Percentiles rank a stretch among this genome's conserved stretches.
These are phyloP conservation scores for Ptyas mucosa DNA, from an alignment of 2,113 vertebrate species.

Conservation along the genomic window DNA sequence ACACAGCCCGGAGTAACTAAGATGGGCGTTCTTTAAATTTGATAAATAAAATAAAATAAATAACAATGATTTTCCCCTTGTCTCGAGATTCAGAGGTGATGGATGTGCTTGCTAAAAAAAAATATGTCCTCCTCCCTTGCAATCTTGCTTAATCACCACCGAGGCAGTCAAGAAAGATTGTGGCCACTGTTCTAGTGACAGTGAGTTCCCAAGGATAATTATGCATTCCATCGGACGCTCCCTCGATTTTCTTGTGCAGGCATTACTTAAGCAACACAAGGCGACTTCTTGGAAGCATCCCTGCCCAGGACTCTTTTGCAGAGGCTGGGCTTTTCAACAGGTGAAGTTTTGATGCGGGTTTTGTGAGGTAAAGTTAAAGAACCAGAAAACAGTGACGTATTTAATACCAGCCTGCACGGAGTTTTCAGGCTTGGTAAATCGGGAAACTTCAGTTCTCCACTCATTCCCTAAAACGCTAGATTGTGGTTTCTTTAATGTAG, in stretches of 20 bases:
- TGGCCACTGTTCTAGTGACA: background rate
- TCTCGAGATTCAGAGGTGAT: fast-evolving
- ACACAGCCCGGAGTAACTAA: background rate
- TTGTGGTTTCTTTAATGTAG: background rate
- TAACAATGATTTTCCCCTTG: background rate
- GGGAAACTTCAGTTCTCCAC: background rate
- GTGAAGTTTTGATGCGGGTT: background rate
- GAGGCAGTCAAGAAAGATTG: background rate
- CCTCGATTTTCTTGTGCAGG: background rate
- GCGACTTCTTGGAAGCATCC: background rate
- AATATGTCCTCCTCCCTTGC: background rate
- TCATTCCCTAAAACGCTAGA: background rate
- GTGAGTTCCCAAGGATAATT: background rate
- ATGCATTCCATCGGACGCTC: background rate
- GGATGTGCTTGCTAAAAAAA: background rate
- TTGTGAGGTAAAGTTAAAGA: background rate
- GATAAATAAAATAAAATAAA: too few species aligned
- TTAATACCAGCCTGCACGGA: background rate
- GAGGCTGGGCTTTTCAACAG: background rate
- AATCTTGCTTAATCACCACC: background rate
- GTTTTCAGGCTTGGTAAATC: background rate
- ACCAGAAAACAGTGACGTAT: too few species aligned
- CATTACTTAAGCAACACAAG: background rate
- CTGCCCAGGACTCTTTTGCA: background rate
- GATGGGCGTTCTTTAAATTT: background rate